These are phyloP conservation scores for Ancistrus triradiatus DNA, from an alignment of 2,113 vertebrate genomes.

Conservation along the genomic window DNA sequence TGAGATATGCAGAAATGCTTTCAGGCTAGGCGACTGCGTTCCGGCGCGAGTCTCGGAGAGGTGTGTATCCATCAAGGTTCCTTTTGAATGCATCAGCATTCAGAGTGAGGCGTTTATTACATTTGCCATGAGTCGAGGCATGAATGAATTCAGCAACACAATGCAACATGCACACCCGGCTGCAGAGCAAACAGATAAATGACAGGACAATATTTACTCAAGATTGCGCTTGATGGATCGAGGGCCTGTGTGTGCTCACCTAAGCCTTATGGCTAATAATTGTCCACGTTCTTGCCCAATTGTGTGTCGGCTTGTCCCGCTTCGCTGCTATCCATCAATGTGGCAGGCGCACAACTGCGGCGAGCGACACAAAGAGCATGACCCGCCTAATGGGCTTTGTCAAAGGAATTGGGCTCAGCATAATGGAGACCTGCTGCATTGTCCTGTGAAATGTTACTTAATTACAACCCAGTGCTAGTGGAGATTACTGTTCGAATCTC, in stretches of 20 bases:
- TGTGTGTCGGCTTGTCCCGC: constrained; percentile 33
- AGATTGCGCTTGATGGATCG: constrained; percentile 45
- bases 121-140: constrained; percentile 41
- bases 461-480: constrained; percentile 10
- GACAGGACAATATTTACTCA: constrained; percentile 46
- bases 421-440: constrained; percentile 35
- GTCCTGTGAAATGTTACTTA: constrained; percentile 27
- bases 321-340: constrained; percentile 40
- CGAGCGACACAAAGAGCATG: constrained; percentile 41
- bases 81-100: constrained; percentile 44
- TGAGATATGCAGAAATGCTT: too few species aligned
- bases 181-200: constrained; percentile 44
- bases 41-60: constrained; percentile 4
- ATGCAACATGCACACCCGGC: constrained; percentile 36
- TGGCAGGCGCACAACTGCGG: constrained; percentile 42
- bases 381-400: constrained; percentile 46
- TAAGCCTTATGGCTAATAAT: constrained; percentile 48
- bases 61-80: constrained; percentile 40
- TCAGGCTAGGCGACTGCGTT: too few species aligned
- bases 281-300: constrained; percentile 36
- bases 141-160: constrained; percentile 47
- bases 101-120: constrained; percentile 43
- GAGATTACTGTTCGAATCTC: constrained; percentile 15
- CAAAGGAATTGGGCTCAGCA: constrained; percentile 37
- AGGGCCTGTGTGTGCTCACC: constrained; percentile 40